Evolutionary conservation across 2,888 invertebrate genomes (phyloP).

Genomic region (Chirona hameri): DNA sequence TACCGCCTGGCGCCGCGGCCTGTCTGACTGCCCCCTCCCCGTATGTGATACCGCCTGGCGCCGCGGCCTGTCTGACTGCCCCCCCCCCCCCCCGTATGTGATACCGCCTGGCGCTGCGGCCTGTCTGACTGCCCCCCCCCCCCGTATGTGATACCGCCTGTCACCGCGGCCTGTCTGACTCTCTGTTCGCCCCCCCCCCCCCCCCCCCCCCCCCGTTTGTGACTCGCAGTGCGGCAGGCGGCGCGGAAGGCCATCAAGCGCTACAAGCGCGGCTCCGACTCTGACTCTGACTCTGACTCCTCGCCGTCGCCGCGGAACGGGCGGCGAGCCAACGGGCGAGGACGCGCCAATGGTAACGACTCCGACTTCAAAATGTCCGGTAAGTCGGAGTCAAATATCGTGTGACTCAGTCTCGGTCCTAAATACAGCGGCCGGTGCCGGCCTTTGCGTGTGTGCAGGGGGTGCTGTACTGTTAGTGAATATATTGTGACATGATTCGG

Average conservation of each 20-base stretch:
- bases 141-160: background rate
- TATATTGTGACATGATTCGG: too few relatives aligned
- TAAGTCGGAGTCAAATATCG: constrained; percentile 22
- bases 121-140: too few relatives aligned
- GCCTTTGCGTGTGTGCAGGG: too few relatives aligned
- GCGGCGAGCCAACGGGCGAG: constrained; percentile 27
- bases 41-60: background rate
- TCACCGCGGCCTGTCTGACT: too few relatives aligned
- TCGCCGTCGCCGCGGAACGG: constrained; percentile 28
- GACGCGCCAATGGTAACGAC: constrained; percentile 45
- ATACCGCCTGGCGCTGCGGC: constrained; percentile 53
- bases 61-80: too few relatives aligned
- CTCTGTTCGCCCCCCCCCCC: too few relatives aligned
- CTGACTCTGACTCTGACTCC: constrained; percentile 34
- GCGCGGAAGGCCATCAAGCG: constrained; percentile 58
- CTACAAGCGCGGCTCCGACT: constrained; percentile 46
- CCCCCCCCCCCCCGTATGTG: too few relatives aligned
- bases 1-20: background rate
- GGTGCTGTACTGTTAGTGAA: too few relatives aligned
- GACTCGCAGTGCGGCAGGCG: constrained; percentile 54
- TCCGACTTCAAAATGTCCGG: constrained; percentile 53
- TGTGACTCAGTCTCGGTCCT: too few relatives aligned
- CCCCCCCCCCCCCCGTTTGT: too few relatives aligned
- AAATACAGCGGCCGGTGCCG: too few relatives aligned
- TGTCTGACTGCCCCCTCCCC: too few relatives aligned